Evolutionary conservation across 2,113 vertebrate species (phyloP), one percentile per base, ranked within the genome.

Genomic region (Caretta caretta): DNA sequence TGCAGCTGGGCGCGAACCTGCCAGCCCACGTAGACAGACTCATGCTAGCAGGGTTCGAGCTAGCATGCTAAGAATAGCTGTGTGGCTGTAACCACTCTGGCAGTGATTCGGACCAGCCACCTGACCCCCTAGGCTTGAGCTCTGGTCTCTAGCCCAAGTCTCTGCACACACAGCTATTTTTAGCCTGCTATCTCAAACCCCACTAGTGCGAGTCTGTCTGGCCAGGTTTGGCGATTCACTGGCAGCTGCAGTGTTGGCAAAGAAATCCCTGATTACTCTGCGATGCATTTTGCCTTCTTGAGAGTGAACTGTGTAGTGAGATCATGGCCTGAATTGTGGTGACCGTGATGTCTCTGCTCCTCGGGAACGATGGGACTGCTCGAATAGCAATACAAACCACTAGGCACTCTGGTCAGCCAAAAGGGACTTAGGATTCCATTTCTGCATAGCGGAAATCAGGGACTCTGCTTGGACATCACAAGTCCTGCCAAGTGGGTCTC

Each of bases 271-370:
- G 1, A 0, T 1, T 16, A 76, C 53, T 72, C 57, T 79, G 92
- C 11, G 85, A 85, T 95, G 22, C 79, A 31, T 13, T 87, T 54
- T 27, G 92, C 85, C 76, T 20, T 20, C 48, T 35, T 35, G 49
- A 46, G 72, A 10, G 38, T 76, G 38, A 42, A 20, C 14, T 0
- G 3, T n/a, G 29, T 1, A 3, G 84, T 38, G 75, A 0, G 10
- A 50, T 80, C 19, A 0, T 1, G 69, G 12, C 3, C 53, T n/a
- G 31, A 7, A 42, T 25, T 89, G 38, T 38, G 95, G 8, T 6
- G 76, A 80, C 42, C 90, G 5, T 12, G 53, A 11, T 79, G 31
- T n/a, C 62, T n/a, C 62, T n/a, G 62, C 62, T 17, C 14, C 62
- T n/a, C 7, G 35, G 62, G 35, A 65, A n/a, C 8, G 35, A 35